phyloP scores from a whole-genome alignment of 1,140 invertebrate species.

The Drosophila persimilis region DNA sequence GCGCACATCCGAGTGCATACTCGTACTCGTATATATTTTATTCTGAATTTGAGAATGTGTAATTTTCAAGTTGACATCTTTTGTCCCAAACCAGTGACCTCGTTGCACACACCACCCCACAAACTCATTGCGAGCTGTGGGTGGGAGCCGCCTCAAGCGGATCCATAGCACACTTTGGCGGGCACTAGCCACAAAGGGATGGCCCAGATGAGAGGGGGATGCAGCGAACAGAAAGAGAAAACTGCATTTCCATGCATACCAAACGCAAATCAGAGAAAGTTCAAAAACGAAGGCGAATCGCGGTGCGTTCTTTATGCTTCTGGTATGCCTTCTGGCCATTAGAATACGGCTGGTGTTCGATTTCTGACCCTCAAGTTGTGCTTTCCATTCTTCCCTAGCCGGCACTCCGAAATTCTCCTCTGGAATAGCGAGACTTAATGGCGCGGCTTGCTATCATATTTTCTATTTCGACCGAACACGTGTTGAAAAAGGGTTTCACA shows the following conservation, averaged over 20 bases:
- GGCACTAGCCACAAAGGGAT: conserved; percentile 30
- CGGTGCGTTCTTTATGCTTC: conserved; percentile 30
- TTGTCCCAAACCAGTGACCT: conserved; percentile 75
- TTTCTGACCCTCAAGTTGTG: neutral
- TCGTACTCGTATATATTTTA: conserved; percentile 27
- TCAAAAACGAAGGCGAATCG: conserved; percentile 46
- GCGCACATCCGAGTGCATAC: conserved; percentile 1
- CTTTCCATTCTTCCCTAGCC: too few species aligned
- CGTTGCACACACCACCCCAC: conserved; percentile 46
- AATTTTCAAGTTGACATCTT: conserved; percentile 82
- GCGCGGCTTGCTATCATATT: neutral
- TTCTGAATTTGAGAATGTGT: conserved; percentile 68
- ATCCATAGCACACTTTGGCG: conserved; percentile 27
- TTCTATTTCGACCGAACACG: conserved; percentile 14
- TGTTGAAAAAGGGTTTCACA: conserved; percentile 21
- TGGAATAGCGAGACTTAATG: conserved; percentile 1
- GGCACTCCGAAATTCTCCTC: neutral
- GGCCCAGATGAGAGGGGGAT: neutral
- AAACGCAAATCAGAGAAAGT: conserved; percentile 48
- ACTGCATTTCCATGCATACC: conserved; percentile 31
- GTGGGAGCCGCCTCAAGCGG: conserved; percentile 23
- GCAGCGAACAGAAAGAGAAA: conserved; percentile 3
- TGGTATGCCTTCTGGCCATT: conserved; percentile 9
- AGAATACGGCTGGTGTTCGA: neutral
- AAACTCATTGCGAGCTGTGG: conserved; percentile 42